Evolutionary conservation across 1,140 invertebrate species (phyloP).

Genomic region (Drosophila teissieri): DNA sequence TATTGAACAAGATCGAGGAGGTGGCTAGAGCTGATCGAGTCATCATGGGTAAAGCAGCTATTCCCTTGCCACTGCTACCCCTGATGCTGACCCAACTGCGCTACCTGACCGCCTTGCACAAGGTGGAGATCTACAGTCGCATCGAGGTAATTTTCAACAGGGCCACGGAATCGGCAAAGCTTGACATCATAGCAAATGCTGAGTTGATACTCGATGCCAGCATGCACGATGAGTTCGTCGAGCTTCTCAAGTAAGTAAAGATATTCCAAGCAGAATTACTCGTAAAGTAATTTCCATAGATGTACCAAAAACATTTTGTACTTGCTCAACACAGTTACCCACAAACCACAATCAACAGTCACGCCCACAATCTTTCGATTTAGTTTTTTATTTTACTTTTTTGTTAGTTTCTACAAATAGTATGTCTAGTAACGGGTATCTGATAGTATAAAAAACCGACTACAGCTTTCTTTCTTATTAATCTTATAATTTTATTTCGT

Average conservation of each 20-base stretch:
- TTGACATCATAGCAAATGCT: constrained; percentile 71
- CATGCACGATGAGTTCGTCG: constrained; percentile 77
- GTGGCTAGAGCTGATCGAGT: constrained; percentile 42
- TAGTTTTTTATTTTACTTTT: too few relatives aligned
- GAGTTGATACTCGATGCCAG: constrained; percentile 70
- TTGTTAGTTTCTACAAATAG: too few relatives aligned
- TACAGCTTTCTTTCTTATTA: not conserved
- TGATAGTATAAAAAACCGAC: too few relatives aligned
- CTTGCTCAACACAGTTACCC: too few relatives aligned
- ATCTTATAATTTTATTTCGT: not conserved
- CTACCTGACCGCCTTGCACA: constrained; percentile 68
- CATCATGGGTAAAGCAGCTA: constrained; percentile 18
- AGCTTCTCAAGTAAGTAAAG: constrained; percentile 65
- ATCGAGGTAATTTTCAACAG: constrained; percentile 69
- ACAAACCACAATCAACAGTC: too few relatives aligned
- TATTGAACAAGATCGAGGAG: constrained; percentile 83
- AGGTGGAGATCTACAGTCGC: constrained; percentile 58
- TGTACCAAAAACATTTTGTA: too few relatives aligned
- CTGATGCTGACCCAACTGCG: constrained; percentile 74
- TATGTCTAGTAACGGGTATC: too few relatives aligned
- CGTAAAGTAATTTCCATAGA: too few relatives aligned
- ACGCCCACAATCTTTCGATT: too few relatives aligned
- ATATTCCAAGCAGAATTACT: too few relatives aligned
- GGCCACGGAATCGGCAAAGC: constrained; percentile 42
- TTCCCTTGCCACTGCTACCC: constrained; percentile 55